A percentile compares a stretch with the other conserved stretches of the same genome.
Conservation (phyloP, 1,140 invertebrate species). For the Ruditapes philippinarum region DNA sequence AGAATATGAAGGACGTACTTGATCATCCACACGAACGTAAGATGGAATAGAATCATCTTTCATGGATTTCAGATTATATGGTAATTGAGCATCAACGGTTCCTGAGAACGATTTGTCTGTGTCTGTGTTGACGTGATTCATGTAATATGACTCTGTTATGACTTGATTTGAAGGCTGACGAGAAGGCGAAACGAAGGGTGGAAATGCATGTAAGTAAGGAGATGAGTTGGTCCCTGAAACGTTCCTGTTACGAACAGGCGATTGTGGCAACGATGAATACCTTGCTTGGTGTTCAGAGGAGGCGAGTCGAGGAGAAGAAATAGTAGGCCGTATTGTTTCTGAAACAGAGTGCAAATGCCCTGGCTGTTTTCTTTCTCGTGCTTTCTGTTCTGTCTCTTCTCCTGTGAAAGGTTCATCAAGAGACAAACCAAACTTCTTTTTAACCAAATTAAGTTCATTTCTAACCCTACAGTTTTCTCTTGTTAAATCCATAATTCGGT, state of each 20-base stretch:
- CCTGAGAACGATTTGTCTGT: constrained; percentile 42
- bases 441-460: constrained; percentile 96
- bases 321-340: background rate
- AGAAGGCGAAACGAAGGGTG: background rate
- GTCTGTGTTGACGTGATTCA: constrained; percentile 17
- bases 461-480: constrained; percentile 98
- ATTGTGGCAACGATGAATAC: constrained; percentile 15
- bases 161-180: constrained; percentile 18
- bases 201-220: background rate
- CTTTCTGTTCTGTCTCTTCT: constrained; percentile 35
- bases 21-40: constrained; percentile 28
- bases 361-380: background rate
- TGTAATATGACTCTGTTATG: constrained; percentile 35
- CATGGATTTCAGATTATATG: constrained; percentile 50
- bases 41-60: constrained; percentile 9
- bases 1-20: constrained; percentile 53
- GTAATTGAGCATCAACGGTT: constrained; percentile 34
- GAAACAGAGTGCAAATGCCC: background rate
- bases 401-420: constrained; percentile 71
- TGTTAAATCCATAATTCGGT: constrained; percentile 96
- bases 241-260: constrained; percentile 23
- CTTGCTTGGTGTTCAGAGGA: background rate
- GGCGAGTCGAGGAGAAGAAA: background rate
- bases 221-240: constrained; percentile 48
- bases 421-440: constrained; percentile 96